Conservation (phyloP, 2,113 vertebrate species). For the Gobius niger region DNA sequence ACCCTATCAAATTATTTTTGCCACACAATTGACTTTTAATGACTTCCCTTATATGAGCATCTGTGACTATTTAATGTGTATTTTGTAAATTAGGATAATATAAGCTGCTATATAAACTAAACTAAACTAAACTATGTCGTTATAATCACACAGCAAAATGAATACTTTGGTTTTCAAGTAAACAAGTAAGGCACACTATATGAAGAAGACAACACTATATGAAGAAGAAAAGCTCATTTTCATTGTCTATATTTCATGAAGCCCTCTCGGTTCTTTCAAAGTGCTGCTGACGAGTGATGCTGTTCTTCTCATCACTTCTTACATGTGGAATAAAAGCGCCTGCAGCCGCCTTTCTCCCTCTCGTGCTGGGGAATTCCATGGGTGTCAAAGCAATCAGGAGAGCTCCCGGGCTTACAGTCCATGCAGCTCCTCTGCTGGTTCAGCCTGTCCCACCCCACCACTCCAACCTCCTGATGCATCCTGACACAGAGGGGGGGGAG, state of each 20-base stretch:
- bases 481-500: conserved; percentile 47
- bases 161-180: background rate
- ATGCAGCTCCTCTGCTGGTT: conserved; percentile 40
- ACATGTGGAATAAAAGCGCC: conserved; percentile 18
- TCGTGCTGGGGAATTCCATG: conserved; percentile 40
- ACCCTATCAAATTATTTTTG: too few species aligned
- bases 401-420: conserved; percentile 46
- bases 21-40: too few species aligned
- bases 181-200: too few species aligned
- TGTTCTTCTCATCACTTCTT: conserved; percentile 4
- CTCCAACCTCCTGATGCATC: conserved; percentile 37
- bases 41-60: too few species aligned
- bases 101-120: too few species aligned
- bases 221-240: background rate
- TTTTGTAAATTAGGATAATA: too few species aligned
- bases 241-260: conserved; percentile 23
- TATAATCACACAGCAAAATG: too few species aligned
- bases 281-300: conserved; percentile 2
- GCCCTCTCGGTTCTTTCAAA: background rate
- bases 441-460: conserved; percentile 41
- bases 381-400: conserved; percentile 57
- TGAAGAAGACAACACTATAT: background rate
- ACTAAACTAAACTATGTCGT: too few species aligned
- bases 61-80: too few species aligned
- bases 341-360: conserved; percentile 1